Conservation (phyloP, 2,113 vertebrate species). For the Paracanthobrama guichenoti region DNA sequence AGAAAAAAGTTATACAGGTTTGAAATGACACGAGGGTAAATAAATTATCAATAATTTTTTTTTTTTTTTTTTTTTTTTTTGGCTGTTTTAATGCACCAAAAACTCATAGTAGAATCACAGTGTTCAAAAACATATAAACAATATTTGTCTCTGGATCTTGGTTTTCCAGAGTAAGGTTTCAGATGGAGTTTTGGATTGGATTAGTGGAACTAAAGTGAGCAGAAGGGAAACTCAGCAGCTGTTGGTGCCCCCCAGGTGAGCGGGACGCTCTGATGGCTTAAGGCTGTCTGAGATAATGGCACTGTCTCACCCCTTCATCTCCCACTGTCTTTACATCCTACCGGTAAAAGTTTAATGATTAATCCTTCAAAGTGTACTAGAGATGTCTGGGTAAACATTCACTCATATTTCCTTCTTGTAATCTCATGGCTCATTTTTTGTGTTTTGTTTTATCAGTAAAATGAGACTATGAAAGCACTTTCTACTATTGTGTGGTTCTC, state of each 20-base stretch:
- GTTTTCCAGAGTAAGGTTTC: constrained; percentile 52
- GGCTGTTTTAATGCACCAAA: background rate
- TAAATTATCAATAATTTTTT: background rate
- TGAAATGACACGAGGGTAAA: background rate
- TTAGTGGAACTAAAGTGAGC: constrained; percentile 45
- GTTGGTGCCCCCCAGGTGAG: constrained; percentile 57
- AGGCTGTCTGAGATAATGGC: constrained; percentile 60
- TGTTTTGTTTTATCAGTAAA: constrained; percentile 29
- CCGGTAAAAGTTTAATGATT: constrained; percentile 56
- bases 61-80: no score
- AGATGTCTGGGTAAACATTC: constrained; percentile 40
- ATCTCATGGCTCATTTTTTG: constrained; percentile 30
- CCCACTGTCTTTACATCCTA: constrained; percentile 50
- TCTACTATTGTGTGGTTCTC: background rate
- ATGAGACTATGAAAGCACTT: background rate
- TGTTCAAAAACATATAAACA: constrained; percentile 16
- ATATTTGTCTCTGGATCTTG: constrained; percentile 18
- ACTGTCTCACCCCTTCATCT: constrained; percentile 51
- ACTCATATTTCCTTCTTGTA: constrained; percentile 34
- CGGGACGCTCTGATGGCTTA: constrained; percentile 58
- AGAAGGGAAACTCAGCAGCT: constrained; percentile 57
- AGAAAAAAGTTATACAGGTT: background rate
- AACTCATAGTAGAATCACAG: background rate
- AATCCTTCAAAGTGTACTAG: constrained; percentile 47
- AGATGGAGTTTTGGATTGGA: constrained; percentile 61